Percentiles rank a stretch among this genome's conserved stretches.
phyloP scores from a whole-genome alignment of 2,113 vertebrate genomes.

The Phyllopteryx taeniolatus region DNA sequence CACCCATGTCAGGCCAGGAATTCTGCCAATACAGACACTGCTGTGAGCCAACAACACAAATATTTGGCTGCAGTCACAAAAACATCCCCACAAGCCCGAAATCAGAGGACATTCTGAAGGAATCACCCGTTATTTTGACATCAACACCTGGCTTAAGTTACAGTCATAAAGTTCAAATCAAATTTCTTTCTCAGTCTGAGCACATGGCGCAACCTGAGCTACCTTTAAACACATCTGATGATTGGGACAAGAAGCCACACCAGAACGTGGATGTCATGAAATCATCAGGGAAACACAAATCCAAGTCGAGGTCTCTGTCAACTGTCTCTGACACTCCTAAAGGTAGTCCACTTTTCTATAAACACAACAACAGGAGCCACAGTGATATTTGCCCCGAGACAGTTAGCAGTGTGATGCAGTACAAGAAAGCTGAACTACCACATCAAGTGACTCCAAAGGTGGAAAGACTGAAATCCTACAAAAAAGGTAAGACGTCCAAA shows the following conservation, averaged over 20 bases:
- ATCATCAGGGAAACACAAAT: constrained; percentile 60
- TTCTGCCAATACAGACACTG: constrained; percentile 25
- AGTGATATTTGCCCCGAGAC: constrained; percentile 72
- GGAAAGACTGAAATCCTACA: constrained; percentile 58
- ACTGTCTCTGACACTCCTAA: constrained; percentile 69
- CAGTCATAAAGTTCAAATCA: constrained; percentile 42
- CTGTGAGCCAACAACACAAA: constrained; percentile 21
- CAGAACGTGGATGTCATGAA: constrained; percentile 47
- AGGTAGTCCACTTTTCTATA: constrained; percentile 75
- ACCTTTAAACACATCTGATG: constrained; percentile 4
- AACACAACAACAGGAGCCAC: constrained; percentile 53
- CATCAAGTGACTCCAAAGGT: constrained; percentile 70
- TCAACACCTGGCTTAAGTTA: constrained; percentile 41
- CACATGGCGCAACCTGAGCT: constrained; percentile 2
- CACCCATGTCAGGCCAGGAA: constrained; percentile 24
- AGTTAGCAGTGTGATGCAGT: constrained; percentile 60
- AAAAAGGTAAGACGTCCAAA: constrained; percentile 75
- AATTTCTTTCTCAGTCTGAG: constrained; percentile 30
- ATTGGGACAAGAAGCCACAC: constrained; percentile 2
- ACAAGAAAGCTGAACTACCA: constrained; percentile 65
- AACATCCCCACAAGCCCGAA: constrained; percentile 17
- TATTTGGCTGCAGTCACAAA: constrained; percentile 17
- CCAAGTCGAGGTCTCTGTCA: constrained; percentile 66
- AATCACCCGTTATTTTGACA: constrained; percentile 39
- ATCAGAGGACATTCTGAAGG: constrained; percentile 40